Evolutionary conservation across 2,888 invertebrate genomes (phyloP), one percentile per base, ranked within the genome.

Genomic region (Troilus luridus): DNA sequence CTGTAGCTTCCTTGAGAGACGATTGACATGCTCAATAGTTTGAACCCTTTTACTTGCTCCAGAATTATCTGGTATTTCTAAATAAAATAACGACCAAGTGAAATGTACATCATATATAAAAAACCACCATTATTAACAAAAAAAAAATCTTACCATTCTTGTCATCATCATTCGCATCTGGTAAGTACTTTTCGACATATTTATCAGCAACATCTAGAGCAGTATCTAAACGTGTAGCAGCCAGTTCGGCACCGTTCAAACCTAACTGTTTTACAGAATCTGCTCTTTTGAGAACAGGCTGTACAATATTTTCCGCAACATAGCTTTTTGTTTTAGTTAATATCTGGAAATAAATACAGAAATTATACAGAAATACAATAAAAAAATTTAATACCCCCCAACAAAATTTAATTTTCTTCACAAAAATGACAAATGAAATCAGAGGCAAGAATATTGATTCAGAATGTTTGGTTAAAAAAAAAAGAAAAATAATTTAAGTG

Each of bases 191-290:
- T 94, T 98, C 97, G 88, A 98, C 96, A 93, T 97, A 97, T 93
- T 96, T 96, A 93, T 98, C 98, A 56, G 97, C 97, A 41, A 96
- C 96, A 93, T 96, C 95, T 88, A 98, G 95, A 8, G 97, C 97
- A 21, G 96, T 96, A 94, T 97, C 97, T 58, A 97, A 94, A 9
- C 95, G 96, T 91, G 96, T 96, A 0, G 96, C 97, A 0, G 97
- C 97, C 88, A 97, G 95, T 90, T 96, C 95, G 0, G 96, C 96
- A 7, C 95, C 93, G 89, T 91, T 92, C 54, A 93, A 95, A 1
- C 97, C 97, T 92, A 97, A 95, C 94, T 97, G 96, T 94, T 97
- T 97, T n/a, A 97, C 96, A 0, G 97, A 97, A 94, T 97, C 97
- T 5, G 97, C 97, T 81, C 97, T 95, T 92, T 96, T 96, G 59